Evolutionary conservation across 1,140 invertebrate genomes (phyloP), one percentile per base, ranked within the genome.

Genomic region (Macrobrachium nipponense): DNA sequence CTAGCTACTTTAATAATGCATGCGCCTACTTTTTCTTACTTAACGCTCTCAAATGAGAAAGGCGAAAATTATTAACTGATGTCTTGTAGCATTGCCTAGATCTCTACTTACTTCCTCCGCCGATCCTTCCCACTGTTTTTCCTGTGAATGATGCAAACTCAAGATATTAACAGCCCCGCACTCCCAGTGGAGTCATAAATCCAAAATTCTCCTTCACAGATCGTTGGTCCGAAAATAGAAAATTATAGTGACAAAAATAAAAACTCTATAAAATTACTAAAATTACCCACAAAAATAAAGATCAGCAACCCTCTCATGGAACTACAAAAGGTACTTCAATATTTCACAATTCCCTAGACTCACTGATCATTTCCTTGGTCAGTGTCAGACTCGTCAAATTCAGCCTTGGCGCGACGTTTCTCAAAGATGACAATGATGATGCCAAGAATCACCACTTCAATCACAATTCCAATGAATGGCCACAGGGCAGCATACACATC

Each of bases 401-500:
- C 96, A 88, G 95, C 94, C 93, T 98, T 98, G 92, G 96, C 96
- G 89, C 96, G 95, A 91, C 96, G 95, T 93, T 96, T 97, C 92
- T 98, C 97, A 92, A 98, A 99, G 87, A 99, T 95, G 89, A 99
- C 95, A 91, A 99, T 99, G 91, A 99, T 97, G 90, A 95, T 93
- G 92, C 97, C 98, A 68, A 99, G 94, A 89, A 99, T 94, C 87
- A 97, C 93, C 44, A 99, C 97, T 93, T 99, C 97, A 88, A 94
- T 95, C 91, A 96, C 96, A 90, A 98, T 98, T 88, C 96, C 97
- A 89, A 98, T 92, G 94, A 98, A 98, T 87, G 97, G 97, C 96
- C 96, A 98, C 84, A 98, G 93, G 80, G 97, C 96, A 85, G 96
- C 96, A 90, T 96, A 94, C 92, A 96, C 96, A 92, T 96, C 96